These are phyloP conservation scores for Ovibos moschatus DNA, from an alignment of 2,113 vertebrate species.

Conservation along the genomic window DNA sequence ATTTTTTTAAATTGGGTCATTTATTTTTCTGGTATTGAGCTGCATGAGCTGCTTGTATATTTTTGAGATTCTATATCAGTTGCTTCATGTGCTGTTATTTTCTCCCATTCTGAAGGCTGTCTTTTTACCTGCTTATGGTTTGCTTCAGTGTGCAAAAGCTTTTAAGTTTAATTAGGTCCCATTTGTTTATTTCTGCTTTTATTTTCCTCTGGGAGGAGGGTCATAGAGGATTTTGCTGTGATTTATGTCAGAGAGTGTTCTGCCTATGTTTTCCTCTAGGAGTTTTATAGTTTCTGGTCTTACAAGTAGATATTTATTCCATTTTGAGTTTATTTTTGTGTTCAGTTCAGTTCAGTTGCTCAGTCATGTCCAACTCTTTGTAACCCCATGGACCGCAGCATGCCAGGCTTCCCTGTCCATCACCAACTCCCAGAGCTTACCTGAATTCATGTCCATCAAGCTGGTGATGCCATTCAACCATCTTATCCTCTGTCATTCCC, in stretches of 20 bases:
- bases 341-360: neutral
- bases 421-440: neutral
- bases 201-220: neutral
- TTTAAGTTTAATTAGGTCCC: neutral
- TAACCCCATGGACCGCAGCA: accelerated
- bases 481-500: neutral
- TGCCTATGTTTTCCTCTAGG: neutral
- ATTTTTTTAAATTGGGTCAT: neutral
- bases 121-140: neutral
- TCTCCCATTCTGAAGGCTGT: neutral
- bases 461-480: neutral
- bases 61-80: neutral
- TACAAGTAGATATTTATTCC: neutral
- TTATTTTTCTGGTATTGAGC: neutral
- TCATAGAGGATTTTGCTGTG: neutral
- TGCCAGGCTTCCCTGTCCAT: neutral
- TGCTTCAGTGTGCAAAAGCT: neutral
- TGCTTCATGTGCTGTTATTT: neutral
- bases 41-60: neutral
- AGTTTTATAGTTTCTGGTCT: neutral
- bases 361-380: neutral
- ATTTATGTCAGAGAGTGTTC: neutral
- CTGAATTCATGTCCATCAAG: neutral
- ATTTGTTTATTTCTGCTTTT: neutral
- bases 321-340: neutral